Evolutionary conservation across 2,888 invertebrate genomes (phyloP), one percentile per base, ranked within the genome.

Genomic region (Aradus depressus): DNA sequence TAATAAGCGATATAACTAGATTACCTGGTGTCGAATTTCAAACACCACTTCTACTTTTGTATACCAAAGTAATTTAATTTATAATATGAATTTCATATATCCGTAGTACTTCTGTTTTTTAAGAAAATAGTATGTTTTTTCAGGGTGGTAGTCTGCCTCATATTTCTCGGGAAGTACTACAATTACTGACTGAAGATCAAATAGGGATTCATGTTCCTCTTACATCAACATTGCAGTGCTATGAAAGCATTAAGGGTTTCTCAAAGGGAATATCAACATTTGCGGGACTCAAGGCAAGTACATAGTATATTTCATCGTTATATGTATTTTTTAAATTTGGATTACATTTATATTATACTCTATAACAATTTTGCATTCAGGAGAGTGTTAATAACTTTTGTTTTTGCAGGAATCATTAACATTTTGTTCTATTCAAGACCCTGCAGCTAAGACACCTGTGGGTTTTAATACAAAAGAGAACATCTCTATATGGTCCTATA

Each of bases 71-170:
- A 70, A 60, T 55, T 57, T 25, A 44, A 39, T 39, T 22, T 37
- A 28, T 10, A 28, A 28, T 28, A 28, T 51, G 28, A 35, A 4
- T 28, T 16, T 43, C 3, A n/a, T 19, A 4, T 44, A 23, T 35
- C 12, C 10, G 31, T 8, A 16, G 18, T 28, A 37, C 14, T 28
- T 41, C 14, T 39, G n/a, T 18, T 14, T 8, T 5, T 8, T 35
- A 5, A 35, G 12, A 14, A 16, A 42, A 37, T 44, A 22, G 22
- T 44, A 28, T 39, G 39, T 41, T 43, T 34, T 62, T 73, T 50
- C 66, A 86, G 82, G 79, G 81, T 60, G 92, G 88, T 39, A 82
- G 84, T 67, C 76, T 90, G 42, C 87, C 89, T 0, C 83, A 89
- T 67, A 68, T 93, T 19, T 85, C 84, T 0, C 75, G 79, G 56